Conservation (phyloP, 2,888 invertebrate genomes). For the Thera britannica region DNA sequence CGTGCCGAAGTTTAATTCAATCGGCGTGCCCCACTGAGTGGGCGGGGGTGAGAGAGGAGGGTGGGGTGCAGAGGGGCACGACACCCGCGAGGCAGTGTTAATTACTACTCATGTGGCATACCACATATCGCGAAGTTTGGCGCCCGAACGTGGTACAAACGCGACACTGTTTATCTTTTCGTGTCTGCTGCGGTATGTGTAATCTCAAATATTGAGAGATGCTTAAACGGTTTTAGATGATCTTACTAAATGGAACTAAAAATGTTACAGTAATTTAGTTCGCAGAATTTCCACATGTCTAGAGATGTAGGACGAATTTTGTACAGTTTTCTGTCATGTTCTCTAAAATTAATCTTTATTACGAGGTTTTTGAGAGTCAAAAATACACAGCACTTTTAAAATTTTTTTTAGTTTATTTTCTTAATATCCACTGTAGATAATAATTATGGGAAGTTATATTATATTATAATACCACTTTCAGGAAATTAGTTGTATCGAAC, state of each 20-base stretch:
- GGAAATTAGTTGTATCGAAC: too few relatives aligned
- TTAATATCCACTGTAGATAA: too few relatives aligned
- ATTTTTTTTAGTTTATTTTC: too few relatives aligned
- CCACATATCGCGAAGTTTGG: conserved; percentile 83
- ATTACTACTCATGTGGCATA: conserved; percentile 81
- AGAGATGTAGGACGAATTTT: too few relatives aligned
- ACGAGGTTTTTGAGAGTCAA: too few relatives aligned
- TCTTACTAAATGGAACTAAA: background rate
- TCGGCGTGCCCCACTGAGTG: conserved; percentile 74
- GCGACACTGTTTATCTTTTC: conserved; percentile 74
- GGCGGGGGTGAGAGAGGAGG: conserved; percentile 37
- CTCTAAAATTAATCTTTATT: too few relatives aligned
- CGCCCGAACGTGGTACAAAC: conserved; percentile 65
- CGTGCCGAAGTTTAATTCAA: conserved; percentile 83
- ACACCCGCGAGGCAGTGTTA: conserved; percentile 72
- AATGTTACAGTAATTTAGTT: too few relatives aligned
- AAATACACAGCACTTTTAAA: too few relatives aligned
- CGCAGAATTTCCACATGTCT: too few relatives aligned
- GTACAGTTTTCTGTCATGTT: too few relatives aligned
- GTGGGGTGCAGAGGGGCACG: conserved; percentile 44
- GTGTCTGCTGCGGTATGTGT: conserved; percentile 62
- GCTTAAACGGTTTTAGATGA: conserved; percentile 9
- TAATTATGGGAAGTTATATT: too few relatives aligned
- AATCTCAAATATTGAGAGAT: conserved; percentile 56
- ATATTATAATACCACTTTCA: too few relatives aligned